A percentile compares a stretch with the other conserved stretches of the same genome.
Conservation (phyloP, 2,888 invertebrate species). For the Polydrusus pterygomalis region DNA sequence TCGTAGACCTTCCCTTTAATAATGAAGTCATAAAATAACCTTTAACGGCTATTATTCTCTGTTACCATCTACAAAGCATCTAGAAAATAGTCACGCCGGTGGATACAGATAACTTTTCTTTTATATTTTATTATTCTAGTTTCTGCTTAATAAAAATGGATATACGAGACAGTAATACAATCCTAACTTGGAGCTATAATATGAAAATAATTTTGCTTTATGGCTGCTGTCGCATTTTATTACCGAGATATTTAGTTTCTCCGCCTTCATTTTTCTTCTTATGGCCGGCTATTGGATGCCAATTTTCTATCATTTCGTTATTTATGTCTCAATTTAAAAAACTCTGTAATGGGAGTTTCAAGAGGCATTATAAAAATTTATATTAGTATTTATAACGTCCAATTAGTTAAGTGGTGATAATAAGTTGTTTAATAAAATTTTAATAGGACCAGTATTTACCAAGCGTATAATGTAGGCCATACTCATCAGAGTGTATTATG, state of each 20-base stretch:
- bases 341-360: constrained; percentile 28
- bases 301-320: constrained; percentile 51
- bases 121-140: constrained; percentile 28
- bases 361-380: neutral
- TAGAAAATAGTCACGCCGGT: constrained; percentile 20
- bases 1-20: neutral
- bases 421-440: neutral
- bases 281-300: constrained; percentile 43
- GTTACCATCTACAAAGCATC: constrained; percentile 6
- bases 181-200: constrained; percentile 38
- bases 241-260: constrained; percentile 49
- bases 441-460: too few species aligned
- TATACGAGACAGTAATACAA: constrained; percentile 40
- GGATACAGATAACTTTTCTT: constrained; percentile 23
- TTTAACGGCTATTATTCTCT: constrained; percentile 10
- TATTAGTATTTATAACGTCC: neutral
- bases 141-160: constrained; percentile 33
- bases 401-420: neutral
- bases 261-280: constrained; percentile 42
- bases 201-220: constrained; percentile 53
- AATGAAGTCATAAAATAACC: constrained; percentile 19
- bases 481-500: too few species aligned
- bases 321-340: constrained; percentile 52
- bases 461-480: too few species aligned
- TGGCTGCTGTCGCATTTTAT: constrained; percentile 47